A percentile compares a stretch with the other conserved stretches of the same genome.
Conservation (phyloP, 2,113 vertebrate species). For the Rhinolophus sinicus region DNA sequence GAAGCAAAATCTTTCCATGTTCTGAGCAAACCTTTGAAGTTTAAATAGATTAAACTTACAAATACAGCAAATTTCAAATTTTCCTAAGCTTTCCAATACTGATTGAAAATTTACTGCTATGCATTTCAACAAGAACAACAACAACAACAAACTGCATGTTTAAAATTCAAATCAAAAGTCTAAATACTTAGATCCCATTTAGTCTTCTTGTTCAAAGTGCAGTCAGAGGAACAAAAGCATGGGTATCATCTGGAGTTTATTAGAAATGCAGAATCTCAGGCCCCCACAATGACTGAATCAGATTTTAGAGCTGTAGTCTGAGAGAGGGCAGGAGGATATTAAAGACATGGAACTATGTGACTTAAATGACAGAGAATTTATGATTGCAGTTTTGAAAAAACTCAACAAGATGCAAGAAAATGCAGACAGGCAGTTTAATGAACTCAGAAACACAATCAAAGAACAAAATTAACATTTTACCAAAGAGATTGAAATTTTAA, state of each 20-base stretch:
- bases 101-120: slow-evolving; percentile 54
- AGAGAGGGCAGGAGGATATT: not conserved
- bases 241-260: not conserved
- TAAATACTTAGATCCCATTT: not conserved
- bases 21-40: slow-evolving; percentile 51
- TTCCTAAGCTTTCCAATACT: slow-evolving; percentile 36
- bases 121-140: slow-evolving; percentile 38
- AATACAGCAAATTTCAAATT: slow-evolving; percentile 56
- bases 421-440: no score
- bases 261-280: not conserved
- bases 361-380: no score
- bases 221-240: not conserved
- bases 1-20: slow-evolving; percentile 44
- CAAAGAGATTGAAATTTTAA: no score
- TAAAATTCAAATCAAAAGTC: slow-evolving; percentile 21
- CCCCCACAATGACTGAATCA: no score
- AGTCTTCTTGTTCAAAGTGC: not conserved
- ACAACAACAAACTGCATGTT: slow-evolving; percentile 15
- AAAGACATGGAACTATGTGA: no score
- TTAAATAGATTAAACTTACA: slow-evolving; percentile 68
- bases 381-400: no score
- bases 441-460: no score
- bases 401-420: no score
- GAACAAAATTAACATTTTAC: no score
- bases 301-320: not conserved